Base-by-base conservation (phyloP, 1,140 invertebrate genomes). In the Pantala flavescens region DNA sequence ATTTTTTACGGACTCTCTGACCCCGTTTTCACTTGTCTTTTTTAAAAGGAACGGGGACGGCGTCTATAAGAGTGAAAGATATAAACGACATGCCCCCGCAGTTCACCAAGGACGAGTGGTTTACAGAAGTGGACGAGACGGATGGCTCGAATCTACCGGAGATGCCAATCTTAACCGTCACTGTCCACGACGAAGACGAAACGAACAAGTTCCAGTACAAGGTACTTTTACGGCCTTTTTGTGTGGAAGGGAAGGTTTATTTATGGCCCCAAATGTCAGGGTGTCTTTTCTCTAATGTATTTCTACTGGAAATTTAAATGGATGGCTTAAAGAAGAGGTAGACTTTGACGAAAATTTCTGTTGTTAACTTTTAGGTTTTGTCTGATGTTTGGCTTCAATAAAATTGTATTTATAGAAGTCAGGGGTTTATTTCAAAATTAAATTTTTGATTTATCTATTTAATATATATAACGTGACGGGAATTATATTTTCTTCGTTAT, bases 191-290 rank as follows among this genome's bases (percentile, higher is more conserved):
- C 80, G 94, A 96, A 82, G 95, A 98, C 80, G 95, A 97, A 84
- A 97, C 95, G 0, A 97, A 97, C 82, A 96, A 97, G 82, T 97
- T 97, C 84, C 94, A 96, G 80, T 98, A 97, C 80, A 97, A 97
- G 85, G 93, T 88, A 81, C 71, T 16, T 63, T 49, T 36, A 9
- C 3, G 28, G 2, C 28, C 9, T 36, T 36, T 9, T 9, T 36
- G 9, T 36, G 28, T 9, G 28, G 28, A 36, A 36, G 28, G 28
- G 9, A 36, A 36, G 2, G 9, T 36, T 9, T 36, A 36, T 5
- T 9, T 36, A 9, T n/a, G 9, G 28, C 28, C 28, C 28, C 9
- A 36, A 36, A 5, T 9, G 28, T 9, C 28, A 36, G 28, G 9
- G 28, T 2, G 28, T 36, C 9, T 2, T 36, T 36, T 9, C 28